These are phyloP conservation scores for Chrysodeixis includens DNA, from an alignment of 2,888 invertebrate genomes.

Conservation along the genomic window DNA sequence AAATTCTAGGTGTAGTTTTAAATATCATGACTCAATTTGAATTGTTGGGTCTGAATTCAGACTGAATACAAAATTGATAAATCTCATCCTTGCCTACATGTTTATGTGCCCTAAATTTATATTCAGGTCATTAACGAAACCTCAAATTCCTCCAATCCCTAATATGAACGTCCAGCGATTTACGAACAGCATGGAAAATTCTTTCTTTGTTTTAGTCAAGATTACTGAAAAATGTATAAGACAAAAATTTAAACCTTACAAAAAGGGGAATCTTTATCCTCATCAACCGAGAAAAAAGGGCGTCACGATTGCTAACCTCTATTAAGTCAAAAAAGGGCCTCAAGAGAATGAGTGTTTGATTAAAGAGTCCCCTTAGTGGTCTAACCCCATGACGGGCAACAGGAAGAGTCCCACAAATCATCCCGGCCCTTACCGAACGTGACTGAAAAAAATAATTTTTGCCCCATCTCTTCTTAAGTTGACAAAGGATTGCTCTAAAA, in stretches of 20 bases:
- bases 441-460: constrained; percentile 47
- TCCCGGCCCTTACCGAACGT: constrained; percentile 35
- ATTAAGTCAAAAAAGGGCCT: not conserved
- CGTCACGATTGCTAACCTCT: not conserved
- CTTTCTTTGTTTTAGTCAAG: too few relatives aligned
- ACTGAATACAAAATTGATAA: too few relatives aligned
- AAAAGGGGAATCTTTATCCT: not conserved
- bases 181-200: too few relatives aligned
- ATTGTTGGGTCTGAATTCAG: too few relatives aligned
- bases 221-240: too few relatives aligned
- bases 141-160: too few relatives aligned
- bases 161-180: too few relatives aligned
- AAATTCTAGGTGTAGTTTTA: too few relatives aligned
- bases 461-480: constrained; percentile 29
- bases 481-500: constrained; percentile 20
- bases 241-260: not conserved
- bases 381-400: constrained; percentile 18
- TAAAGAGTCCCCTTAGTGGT: constrained; percentile 22
- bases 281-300: not conserved
- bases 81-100: too few relatives aligned
- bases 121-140: too few relatives aligned
- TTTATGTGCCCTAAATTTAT: too few relatives aligned
- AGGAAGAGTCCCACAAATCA: constrained; percentile 49
- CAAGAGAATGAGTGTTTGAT: constrained; percentile 24
- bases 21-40: too few relatives aligned